Evolutionary conservation across 2,113 vertebrate genomes (phyloP), one percentile per base, ranked within the genome.

Genomic region (Cochlearius cochlearius): DNA sequence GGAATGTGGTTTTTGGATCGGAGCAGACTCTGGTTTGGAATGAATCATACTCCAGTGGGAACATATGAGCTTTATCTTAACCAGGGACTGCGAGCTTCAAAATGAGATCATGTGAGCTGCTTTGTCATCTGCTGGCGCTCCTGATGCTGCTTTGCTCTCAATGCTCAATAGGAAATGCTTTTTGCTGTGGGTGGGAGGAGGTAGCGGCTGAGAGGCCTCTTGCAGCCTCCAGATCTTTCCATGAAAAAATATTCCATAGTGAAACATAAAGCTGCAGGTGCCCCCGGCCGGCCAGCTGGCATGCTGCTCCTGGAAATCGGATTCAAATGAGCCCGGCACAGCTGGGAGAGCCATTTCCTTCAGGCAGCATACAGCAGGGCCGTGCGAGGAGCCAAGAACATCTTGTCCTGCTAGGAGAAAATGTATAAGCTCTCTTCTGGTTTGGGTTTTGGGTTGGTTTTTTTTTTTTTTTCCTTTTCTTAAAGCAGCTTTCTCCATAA

Each of bases 301-400:
- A 92, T 10, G 55, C 73, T 86, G 95, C 95, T 94, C 72, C 93
- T 97, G 94, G 90, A 94, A 96, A 96, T 86, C 64, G 86, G 91
- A 93, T 96, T 96, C 88, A 93, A 94, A 95, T 86, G 93, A 97
- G 86, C 76, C 90, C 73, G 0, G 62, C 88, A 60, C 94, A 97
- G 95, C 96, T 97, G 92, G 87, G 88, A 93, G 94, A 97, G 80
- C 91, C 88, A 94, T 97, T 97, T 96, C 93, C 96, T 93, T 92
- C 81, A 90, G 94, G 95, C 94, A 93, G 88, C 25, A 1, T 95
- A 53, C 86, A 95, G 87, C 86, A 78, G 81, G 92, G 79, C 78
- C 3, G 59, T 6, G 18, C 6, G 1, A 58, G 91, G 84, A 96
- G 94, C 94, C 88, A 97, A 97, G 94, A 96, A 96, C 94, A 95